Evolutionary conservation across 2,888 invertebrate genomes (phyloP), one percentile per base, ranked within the genome.

Genomic region (Epinotia demarniana): DNA sequence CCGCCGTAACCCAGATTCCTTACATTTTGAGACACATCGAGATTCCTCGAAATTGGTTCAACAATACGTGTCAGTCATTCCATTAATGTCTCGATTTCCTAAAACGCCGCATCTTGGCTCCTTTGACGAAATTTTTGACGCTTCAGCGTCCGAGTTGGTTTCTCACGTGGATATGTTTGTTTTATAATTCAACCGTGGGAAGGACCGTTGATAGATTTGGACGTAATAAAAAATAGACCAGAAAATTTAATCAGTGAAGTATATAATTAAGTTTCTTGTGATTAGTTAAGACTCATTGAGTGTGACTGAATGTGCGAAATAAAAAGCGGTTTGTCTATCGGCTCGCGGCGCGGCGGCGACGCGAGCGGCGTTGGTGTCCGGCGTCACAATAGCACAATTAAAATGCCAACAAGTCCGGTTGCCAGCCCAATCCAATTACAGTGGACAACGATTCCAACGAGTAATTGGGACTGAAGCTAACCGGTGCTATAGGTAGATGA

Each of bases 301-400:
- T 84, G 80, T 77, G 80, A 78, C 81, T 79, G 81, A 81, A 79
- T 84, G 84, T 83, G 83, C 83, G 84, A 86, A 88, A 86, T 85
- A 90, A 91, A 91, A 92, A 89, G 87, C 80, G 81, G 88, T 86
- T 87, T 88, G 87, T 90, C 92, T 92, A 84, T 82, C 80, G 83
- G 70, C 33, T 63, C 67, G 70, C 79, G 87, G 84, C 87, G 85
- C 87, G 84, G 84, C 85, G 87, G 85, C 82, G 80, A 84, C 86
- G 85, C 88, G 86, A 87, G 87, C 86, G 85, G 84, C 80, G 86
- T 82, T 89, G 88, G 87, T 88, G 90, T 91, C 87, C 87, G 86
- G 87, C 92, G 91, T 93, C 93, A 94, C 93, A 94, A 94, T 93
- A 89, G 93, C 92, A 94, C 93, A 94, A 94, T 94, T 94, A 94